Evolutionary conservation across 1,140 invertebrate species (phyloP).

Genomic region (Neodiprion pinetum): DNA sequence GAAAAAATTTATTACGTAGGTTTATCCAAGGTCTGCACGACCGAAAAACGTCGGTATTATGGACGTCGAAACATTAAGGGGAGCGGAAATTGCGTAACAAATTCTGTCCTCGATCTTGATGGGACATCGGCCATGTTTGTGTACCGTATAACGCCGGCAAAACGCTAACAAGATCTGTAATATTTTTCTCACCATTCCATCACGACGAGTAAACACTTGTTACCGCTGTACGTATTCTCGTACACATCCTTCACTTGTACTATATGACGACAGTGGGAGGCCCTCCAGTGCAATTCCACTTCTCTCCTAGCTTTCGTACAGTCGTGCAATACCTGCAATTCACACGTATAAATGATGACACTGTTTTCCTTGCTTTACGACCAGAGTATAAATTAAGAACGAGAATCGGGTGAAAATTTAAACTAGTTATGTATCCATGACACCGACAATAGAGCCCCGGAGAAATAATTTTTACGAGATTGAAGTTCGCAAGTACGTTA

Average conservation of each 20-base stretch:
- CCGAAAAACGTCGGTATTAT: background rate
- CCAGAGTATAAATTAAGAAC: too few species aligned
- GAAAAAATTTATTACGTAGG: background rate
- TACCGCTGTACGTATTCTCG: conserved; percentile 91
- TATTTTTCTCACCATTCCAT: conserved; percentile 88
- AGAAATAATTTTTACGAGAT: too few species aligned
- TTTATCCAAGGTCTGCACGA: background rate
- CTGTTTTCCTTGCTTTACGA: too few species aligned
- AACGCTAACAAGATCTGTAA: conserved; percentile 10
- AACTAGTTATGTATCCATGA: too few species aligned
- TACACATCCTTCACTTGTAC: conserved; percentile 92
- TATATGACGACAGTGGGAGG: conserved; percentile 89
- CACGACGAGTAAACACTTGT: conserved; percentile 91
- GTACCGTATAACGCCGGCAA: background rate
- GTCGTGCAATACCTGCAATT: conserved; percentile 85
- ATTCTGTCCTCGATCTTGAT: background rate
- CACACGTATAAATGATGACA: too few species aligned
- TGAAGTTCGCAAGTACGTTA: too few species aligned
- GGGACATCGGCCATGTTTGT: background rate
- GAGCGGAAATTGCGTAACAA: background rate
- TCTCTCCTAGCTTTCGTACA: conserved; percentile 91
- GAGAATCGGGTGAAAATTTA: too few species aligned
- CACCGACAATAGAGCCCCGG: too few species aligned
- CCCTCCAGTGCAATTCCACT: conserved; percentile 95
- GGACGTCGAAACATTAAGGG: background rate